These are phyloP conservation scores for Archocentrus centrarchus DNA, from an alignment of 2,113 vertebrate species.

Conservation along the genomic window DNA sequence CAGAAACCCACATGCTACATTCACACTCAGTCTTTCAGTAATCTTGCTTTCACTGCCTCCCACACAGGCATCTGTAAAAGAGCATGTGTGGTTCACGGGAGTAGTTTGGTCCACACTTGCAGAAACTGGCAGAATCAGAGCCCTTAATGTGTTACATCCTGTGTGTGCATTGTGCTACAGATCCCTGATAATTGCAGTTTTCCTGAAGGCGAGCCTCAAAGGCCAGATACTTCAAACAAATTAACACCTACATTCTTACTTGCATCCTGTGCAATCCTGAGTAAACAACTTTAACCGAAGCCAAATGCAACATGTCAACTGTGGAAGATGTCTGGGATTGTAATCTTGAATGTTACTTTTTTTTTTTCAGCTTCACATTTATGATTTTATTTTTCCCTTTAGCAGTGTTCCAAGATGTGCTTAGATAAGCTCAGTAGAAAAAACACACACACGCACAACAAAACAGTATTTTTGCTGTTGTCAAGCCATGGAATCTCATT, in stretches of 20 bases:
- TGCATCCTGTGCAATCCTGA: not conserved
- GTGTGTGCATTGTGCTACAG: conserved; percentile 13
- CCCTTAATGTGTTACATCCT: conserved; percentile 34
- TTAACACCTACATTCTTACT: conserved; percentile 10
- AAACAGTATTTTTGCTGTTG: not conserved
- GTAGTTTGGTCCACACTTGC: conserved; percentile 41
- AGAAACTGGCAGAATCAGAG: conserved; percentile 41
- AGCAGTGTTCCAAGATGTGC: not conserved
- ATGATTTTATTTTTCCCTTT: conserved; percentile 10
- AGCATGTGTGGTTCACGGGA: conserved; percentile 58
- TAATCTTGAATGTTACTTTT: not conserved
- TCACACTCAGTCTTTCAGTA: conserved; percentile 48
- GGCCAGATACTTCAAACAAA: conserved; percentile 42
- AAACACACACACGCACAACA: not conserved
- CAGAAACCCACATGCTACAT: conserved; percentile 45
- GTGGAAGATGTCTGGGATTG: not conserved
- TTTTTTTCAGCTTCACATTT: conserved; percentile 12
- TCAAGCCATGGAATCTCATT: not conserved
- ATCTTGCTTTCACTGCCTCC: conserved; percentile 65
- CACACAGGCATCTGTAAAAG: conserved; percentile 74
- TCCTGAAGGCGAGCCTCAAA: conserved; percentile 17
- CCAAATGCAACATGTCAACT: not conserved
- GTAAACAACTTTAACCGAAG: not conserved
- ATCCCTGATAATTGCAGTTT: conserved; percentile 46
- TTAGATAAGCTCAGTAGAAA: not conserved